phyloP scores from a whole-genome alignment of 2,797 vertebrate species.

The Dromococcyx pavoninus region DNA sequence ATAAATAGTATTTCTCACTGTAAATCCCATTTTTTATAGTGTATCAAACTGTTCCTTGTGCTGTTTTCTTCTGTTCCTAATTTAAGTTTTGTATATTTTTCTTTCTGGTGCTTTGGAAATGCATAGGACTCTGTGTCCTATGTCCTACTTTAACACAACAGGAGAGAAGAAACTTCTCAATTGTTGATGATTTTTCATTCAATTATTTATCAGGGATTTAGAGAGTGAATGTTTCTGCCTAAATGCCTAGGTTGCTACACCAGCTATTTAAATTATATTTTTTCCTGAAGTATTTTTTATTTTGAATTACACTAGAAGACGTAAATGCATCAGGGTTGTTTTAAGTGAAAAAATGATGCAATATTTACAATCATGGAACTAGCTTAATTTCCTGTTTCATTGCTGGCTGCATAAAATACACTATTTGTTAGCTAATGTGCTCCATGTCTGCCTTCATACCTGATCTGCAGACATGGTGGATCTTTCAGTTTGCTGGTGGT shows the following conservation, averaged over 20 bases:
- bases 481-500: not conserved
- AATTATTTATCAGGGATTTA: not conserved
- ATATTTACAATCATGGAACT: not conserved
- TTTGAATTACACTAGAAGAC: not conserved
- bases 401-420: not conserved
- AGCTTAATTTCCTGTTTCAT: not conserved
- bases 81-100: not conserved
- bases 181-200: not conserved
- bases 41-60: not conserved
- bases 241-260: not conserved
- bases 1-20: not conserved
- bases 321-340: not conserved
- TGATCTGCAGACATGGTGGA: not conserved
- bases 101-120: not conserved
- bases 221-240: not conserved
- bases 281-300: not conserved
- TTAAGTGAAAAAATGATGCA: not conserved
- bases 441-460: not conserved
- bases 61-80: not conserved
- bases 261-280: not conserved
- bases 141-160: not conserved
- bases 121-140: not conserved
- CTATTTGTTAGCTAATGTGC: not conserved
- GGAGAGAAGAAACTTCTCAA: not conserved
- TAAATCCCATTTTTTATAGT: not conserved